Evolutionary conservation across 2,888 invertebrate species (phyloP), one percentile per base, ranked within the genome.

Genomic region (Chironomus tentans): DNA sequence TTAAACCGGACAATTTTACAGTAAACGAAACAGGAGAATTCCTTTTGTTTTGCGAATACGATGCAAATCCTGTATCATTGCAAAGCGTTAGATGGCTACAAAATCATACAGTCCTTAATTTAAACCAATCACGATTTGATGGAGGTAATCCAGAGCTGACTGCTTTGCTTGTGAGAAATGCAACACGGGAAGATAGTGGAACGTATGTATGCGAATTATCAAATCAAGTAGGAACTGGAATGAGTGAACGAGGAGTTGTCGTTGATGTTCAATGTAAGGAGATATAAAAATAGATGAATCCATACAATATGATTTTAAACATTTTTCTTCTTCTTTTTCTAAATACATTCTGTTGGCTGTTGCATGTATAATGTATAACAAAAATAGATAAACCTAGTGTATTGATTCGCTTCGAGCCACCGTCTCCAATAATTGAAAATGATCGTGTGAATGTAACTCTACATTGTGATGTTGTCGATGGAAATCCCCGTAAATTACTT

Each of bases 21-120:
- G 91, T 92, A 4, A 91, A 92, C 79, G 95, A 95, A 83, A 89
- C 90, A 13, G 87, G 88, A 48, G 89, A 91, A 79, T 87, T 93
- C 68, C 85, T 92, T 56, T 87, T 95, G 73, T 88, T 89, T 78
- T 95, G 95, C 83, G 88, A 90, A 80, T 95, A 94, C 82, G 90
- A 91, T 78, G 93, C 95, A 76, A 96, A 96, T 85, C 95, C 96
- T 0, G 91, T 92, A 24, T 88, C 91, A 10, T 85, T 95, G 47
- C 87, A 86, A 70, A 87, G 87, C 78, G 93, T 93, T 71, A 87
- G 88, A 79, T 95, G 95, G 95, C 94, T 76, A 18, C 76, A 69
- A 68, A 69, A 76, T 18, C 90, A 88, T 0, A 85, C 87, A 77
- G 85, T 86, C 75, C 84, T 92, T 5, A 87, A 87, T 78, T 80